A percentile compares a stretch with the other conserved stretches of the same genome.
Evolutionary conservation across 2,113 vertebrate species (phyloP).

Genomic region (Scytalopus superciliaris): DNA sequence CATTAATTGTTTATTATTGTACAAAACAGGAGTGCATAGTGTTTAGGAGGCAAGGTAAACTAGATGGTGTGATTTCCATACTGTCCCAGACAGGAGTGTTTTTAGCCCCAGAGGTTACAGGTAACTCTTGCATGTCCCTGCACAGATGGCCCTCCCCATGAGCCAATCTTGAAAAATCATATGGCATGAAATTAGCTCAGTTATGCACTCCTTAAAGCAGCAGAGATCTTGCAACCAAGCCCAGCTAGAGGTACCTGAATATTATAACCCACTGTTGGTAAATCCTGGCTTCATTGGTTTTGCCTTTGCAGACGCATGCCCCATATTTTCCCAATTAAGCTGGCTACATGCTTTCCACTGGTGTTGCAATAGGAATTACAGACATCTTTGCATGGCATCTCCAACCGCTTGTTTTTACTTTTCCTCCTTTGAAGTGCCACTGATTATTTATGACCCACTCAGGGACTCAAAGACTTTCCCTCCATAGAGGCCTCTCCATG

Average conservation of each 20-base stretch:
- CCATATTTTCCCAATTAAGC: not conserved
- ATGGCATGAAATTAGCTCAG: not conserved
- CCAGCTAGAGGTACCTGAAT: not conserved
- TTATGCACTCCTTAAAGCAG: not conserved
- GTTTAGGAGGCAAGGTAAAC: not conserved
- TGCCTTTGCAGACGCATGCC: not conserved
- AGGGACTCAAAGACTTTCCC: constrained; percentile 15
- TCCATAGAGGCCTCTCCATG: constrained; percentile 17
- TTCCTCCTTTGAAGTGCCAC: not conserved
- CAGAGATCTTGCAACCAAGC: not conserved
- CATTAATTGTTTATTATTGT: not conserved
- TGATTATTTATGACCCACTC: constrained; percentile 31
- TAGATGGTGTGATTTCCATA: not conserved
- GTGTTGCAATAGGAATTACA: constrained; percentile 12
- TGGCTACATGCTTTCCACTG: not conserved
- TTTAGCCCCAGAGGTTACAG: not conserved
- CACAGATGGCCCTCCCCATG: not conserved
- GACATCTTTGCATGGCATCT: not conserved
- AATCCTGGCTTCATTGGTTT: not conserved
- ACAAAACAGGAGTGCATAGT: not conserved
- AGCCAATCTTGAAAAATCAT: not conserved
- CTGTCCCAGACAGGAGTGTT: not conserved
- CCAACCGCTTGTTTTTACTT: not conserved
- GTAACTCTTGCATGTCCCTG: not conserved
- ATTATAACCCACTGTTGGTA: not conserved